Percentiles rank a stretch among this genome's conserved stretches.
These are phyloP conservation scores for Gadus macrocephalus DNA, from an alignment of 2,113 vertebrate genomes.

Conservation along the genomic window DNA sequence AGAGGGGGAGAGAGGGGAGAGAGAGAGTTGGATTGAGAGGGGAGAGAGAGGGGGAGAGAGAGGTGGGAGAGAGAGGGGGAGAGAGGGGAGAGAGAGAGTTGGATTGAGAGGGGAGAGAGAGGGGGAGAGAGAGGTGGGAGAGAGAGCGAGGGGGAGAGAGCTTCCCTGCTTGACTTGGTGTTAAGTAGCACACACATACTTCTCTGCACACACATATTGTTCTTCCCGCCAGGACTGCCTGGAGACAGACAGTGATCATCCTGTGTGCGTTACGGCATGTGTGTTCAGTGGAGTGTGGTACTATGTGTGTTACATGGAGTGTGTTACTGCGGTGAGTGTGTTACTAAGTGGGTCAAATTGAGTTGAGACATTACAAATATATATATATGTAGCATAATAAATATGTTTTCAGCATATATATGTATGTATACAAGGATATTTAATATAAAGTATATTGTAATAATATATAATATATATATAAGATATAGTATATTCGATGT, in stretches of 20 bases:
- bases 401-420: no score
- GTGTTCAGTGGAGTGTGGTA: not conserved
- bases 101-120: no score
- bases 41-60: no score
- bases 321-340: not conserved
- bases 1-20: no score
- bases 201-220: constrained; percentile 23
- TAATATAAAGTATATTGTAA: no score
- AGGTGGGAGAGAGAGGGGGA: constrained; percentile 70
- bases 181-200: constrained; percentile 64
- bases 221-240: constrained; percentile 2
- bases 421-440: no score
- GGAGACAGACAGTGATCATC: constrained; percentile 16
- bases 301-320: constrained; percentile 45
- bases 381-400: no score
- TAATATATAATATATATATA: no score
- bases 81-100: not conserved
- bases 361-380: no score
- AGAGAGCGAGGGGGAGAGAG: constrained; percentile 4
- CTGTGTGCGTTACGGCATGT: constrained; percentile 29
- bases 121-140: constrained; percentile 29
- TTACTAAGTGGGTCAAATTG: no score
- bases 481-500: no score
- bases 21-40: no score
- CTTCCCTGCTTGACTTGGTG: constrained; percentile 63